These are phyloP conservation scores for Macropodus opercularis DNA, from an alignment of 2,797 vertebrate species.

Conservation along the genomic window DNA sequence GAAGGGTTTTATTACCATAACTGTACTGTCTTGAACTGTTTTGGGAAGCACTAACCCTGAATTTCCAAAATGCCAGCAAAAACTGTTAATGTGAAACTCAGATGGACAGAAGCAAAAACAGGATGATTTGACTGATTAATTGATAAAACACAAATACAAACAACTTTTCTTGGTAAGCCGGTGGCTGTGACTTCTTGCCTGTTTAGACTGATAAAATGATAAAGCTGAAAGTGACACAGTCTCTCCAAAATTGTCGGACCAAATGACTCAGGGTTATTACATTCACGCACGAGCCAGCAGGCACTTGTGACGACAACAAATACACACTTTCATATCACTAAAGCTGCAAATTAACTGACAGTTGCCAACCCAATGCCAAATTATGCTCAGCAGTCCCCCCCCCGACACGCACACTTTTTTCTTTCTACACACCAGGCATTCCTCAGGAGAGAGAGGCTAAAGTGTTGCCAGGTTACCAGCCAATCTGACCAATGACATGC, in stretches of 20 bases:
- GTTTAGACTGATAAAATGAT: conserved; percentile 30
- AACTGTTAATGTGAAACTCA: too few species aligned
- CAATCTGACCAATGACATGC: conserved; percentile 78
- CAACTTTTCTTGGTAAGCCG: conserved; percentile 10
- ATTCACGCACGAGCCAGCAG: conserved; percentile 37
- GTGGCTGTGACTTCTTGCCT: conserved; percentile 32
- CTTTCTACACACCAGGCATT: conserved; percentile 36
- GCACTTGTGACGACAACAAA: conserved; percentile 33
- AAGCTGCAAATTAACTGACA: conserved; percentile 54
- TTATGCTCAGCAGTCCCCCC: conserved; percentile 35
- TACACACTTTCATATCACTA: conserved; percentile 17
- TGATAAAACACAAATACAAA: conserved; percentile 8
- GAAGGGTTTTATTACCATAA: too few species aligned
- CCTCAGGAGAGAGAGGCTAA: conserved; percentile 57
- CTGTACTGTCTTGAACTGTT: too few species aligned
- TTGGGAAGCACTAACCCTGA: too few species aligned
- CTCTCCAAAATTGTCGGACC: conserved; percentile 26
- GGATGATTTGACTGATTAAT: neutral
- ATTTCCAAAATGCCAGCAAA: too few species aligned
- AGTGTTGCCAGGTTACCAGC: conserved; percentile 66
- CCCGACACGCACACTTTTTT: too few species aligned
- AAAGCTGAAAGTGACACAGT: conserved; percentile 36
- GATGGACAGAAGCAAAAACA: neutral
- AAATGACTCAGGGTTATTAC: conserved; percentile 49
- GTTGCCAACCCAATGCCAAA: conserved; percentile 44